These are phyloP conservation scores for Phymanthus crucifer DNA, from an alignment of 92 coral and sea anemone species.

Conservation along the genomic window DNA sequence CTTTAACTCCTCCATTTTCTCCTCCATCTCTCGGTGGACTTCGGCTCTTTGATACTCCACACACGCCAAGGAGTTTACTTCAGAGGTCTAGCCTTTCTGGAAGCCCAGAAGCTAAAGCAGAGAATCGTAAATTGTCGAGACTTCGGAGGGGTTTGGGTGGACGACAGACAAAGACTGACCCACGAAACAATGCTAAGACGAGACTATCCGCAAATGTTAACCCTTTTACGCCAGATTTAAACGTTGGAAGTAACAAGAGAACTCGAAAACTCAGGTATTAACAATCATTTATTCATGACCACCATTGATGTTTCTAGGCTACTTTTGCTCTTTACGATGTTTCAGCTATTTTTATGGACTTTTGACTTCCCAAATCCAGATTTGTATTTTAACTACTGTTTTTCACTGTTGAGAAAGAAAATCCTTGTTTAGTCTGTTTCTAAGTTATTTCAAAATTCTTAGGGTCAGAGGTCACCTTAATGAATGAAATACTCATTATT, in stretches of 20 bases:
- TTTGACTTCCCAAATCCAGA: background rate
- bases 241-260: conserved; percentile 68
- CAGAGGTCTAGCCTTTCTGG: conserved; percentile 72
- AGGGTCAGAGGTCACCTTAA: background rate
- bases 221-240: conserved; percentile 93
- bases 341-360: background rate
- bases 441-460: background rate
- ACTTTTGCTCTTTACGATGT: no score
- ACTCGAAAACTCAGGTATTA: conserved; percentile 65
- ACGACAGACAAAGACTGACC: conserved; percentile 75
- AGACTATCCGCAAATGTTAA: conserved; percentile 86
- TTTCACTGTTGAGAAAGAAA: background rate
- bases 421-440: background rate
- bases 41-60: conserved; percentile 93
- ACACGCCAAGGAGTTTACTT: conserved; percentile 93
- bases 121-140: conserved; percentile 67
- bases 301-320: background rate
- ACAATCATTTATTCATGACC: background rate
- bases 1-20: conserved; percentile 72
- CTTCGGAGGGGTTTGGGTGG: conserved; percentile 70
- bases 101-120: conserved; percentile 55
- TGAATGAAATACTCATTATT: background rate
- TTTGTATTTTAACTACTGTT: background rate
- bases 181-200: conserved; percentile 46
- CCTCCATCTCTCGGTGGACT: conserved; percentile 94